These are phyloP conservation scores for Zootermopsis nevadensis DNA, from an alignment of 2,888 invertebrate species.

Conservation along the genomic window DNA sequence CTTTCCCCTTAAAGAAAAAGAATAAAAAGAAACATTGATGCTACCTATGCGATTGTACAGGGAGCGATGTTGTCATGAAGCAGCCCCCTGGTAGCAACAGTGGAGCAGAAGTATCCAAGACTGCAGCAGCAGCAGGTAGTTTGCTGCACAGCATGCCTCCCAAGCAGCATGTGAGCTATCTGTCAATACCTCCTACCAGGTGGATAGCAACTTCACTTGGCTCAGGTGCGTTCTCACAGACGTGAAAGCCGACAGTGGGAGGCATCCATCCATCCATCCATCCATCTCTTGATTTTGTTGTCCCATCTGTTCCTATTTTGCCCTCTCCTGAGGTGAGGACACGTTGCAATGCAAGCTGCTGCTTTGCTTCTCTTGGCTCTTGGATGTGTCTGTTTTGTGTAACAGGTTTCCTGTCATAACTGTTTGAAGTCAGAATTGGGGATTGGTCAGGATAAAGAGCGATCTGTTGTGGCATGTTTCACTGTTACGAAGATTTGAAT, in stretches of 20 bases:
- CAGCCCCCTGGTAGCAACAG: slow-evolving; percentile 28
- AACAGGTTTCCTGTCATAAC: no score
- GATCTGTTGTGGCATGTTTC: no score
- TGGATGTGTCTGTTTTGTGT: no score
- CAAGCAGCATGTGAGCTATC: slow-evolving; percentile 49
- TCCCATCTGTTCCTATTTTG: no score
- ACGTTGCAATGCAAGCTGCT: no score
- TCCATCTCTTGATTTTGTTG: background rate
- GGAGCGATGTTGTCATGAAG: slow-evolving; percentile 30
- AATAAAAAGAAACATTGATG: no score
- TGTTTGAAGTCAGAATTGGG: no score
- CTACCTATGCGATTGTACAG: slow-evolving; percentile 29
- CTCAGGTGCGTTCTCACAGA: slow-evolving; percentile 30
- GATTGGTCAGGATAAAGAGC: no score
- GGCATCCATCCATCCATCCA: background rate
- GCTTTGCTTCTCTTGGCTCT: no score
- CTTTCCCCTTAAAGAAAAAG: no score
- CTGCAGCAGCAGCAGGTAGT: slow-evolving; percentile 13
- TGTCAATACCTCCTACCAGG: slow-evolving; percentile 49
- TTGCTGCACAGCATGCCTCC: slow-evolving; percentile 33
- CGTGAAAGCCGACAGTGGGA: background rate
- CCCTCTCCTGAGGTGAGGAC: no score
- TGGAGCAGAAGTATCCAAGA: slow-evolving; percentile 38
- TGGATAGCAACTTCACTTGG: slow-evolving; percentile 45
- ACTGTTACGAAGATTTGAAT: no score